Evolutionary conservation across 1,140 invertebrate genomes (phyloP).

Genomic region (Scaptodrosophila lebanonensis): DNA sequence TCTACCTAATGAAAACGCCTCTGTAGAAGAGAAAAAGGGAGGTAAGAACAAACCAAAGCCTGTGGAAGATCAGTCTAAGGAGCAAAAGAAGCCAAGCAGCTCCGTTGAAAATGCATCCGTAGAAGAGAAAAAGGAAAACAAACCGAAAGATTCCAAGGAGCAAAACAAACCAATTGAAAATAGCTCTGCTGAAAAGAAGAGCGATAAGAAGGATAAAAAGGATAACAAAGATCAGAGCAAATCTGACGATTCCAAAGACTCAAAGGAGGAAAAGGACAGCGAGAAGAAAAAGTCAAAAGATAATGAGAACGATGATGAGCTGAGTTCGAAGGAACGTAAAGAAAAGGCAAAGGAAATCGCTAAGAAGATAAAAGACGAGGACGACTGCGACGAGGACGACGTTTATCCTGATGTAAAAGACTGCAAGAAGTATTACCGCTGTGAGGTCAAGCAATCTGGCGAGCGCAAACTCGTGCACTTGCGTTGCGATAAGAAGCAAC

Average conservation of each 20-base stretch:
- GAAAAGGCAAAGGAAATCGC: slow-evolving; percentile 51
- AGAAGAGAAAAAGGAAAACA: slow-evolving; percentile 23
- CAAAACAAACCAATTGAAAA: slow-evolving; percentile 18
- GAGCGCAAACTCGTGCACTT: slow-evolving; percentile 50
- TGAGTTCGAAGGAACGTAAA: slow-evolving; percentile 50
- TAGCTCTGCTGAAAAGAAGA: slow-evolving; percentile 22
- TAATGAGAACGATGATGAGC: slow-evolving; percentile 46
- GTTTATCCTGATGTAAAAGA: slow-evolving; percentile 58
- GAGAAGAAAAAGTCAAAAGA: slow-evolving; percentile 33
- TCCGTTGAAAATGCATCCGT: slow-evolving; percentile 34
- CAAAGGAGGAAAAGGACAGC: slow-evolving; percentile 26
- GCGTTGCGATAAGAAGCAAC: slow-evolving; percentile 53
- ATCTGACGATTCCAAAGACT: slow-evolving; percentile 21
- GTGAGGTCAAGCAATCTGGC: slow-evolving; percentile 53
- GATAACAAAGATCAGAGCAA: slow-evolving; percentile 14
- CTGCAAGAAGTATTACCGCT: slow-evolving; percentile 65
- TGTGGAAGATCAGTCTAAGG: slow-evolving; percentile 48
- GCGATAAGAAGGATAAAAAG: slow-evolving; percentile 14
- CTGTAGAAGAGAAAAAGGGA: slow-evolving; percentile 49
- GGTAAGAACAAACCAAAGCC: slow-evolving; percentile 36
- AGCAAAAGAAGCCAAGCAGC: slow-evolving; percentile 31
- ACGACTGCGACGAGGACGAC: slow-evolving; percentile 64
- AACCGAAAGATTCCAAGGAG: slow-evolving; percentile 32
- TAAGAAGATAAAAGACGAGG: slow-evolving; percentile 62
- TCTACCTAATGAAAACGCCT: slow-evolving; percentile 52